These are phyloP conservation scores for Cotesia chilonis DNA, from an alignment of 1,140 invertebrate species.

Conservation along the genomic window DNA sequence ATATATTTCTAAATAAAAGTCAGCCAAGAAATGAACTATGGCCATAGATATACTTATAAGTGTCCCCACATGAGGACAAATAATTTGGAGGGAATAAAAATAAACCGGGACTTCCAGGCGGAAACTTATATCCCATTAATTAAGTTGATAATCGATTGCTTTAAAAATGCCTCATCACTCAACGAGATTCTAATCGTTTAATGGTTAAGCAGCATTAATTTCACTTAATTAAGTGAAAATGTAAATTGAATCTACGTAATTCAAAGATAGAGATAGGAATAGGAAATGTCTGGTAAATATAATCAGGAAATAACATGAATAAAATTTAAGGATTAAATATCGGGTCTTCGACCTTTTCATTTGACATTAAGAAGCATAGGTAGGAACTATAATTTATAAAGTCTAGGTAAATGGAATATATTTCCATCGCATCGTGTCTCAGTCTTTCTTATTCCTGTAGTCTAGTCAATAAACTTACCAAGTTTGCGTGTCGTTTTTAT, in stretches of 20 bases:
- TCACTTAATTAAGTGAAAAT: too few relatives aligned
- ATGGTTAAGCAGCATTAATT: too few relatives aligned
- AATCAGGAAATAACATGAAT: too few relatives aligned
- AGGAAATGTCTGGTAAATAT: too few relatives aligned
- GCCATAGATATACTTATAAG: too few relatives aligned
- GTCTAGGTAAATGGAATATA: background rate
- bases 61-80: background rate
- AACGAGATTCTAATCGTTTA: background rate
- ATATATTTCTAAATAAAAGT: too few relatives aligned
- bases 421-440: background rate
- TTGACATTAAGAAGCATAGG: constrained; percentile 2
- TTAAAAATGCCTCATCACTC: background rate
- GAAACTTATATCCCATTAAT: background rate
- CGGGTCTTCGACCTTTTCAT: constrained; percentile 14
- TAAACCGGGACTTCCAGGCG: constrained; percentile 11
- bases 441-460: background rate
- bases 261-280: too few relatives aligned
- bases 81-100: constrained; percentile 3
- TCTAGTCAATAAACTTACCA: constrained; percentile 24
- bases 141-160: background rate
- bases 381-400: background rate
- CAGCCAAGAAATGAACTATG: too few relatives aligned
- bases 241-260: too few relatives aligned
- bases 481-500: constrained; percentile 34
- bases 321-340: too few relatives aligned